A percentile compares a stretch with the other conserved stretches of the same genome.
phyloP scores from a whole-genome alignment of 2,797 vertebrate genomes.

The Mormyrops attenuatus region DNA sequence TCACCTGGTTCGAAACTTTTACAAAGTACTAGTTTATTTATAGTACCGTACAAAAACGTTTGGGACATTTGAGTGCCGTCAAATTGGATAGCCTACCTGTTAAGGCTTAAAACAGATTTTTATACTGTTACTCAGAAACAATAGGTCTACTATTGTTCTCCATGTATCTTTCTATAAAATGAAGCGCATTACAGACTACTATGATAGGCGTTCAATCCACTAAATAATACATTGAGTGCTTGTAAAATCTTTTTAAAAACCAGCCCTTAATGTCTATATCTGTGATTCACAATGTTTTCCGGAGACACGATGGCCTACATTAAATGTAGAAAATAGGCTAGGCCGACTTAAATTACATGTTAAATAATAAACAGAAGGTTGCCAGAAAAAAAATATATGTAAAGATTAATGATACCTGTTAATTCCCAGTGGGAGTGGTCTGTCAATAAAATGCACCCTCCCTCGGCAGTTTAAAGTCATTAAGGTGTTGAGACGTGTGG shows the following conservation, averaged over 20 bases:
- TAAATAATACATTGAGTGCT: not conserved
- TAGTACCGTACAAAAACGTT: not conserved
- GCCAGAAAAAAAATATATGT: not conserved
- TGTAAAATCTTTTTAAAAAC: not conserved
- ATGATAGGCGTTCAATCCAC: not conserved
- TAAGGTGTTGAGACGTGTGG: constrained; percentile 27
- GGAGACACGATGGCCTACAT: not conserved
- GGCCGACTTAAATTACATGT: not conserved
- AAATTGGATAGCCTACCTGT: not conserved
- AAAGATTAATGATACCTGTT: not conserved
- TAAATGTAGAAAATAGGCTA: not conserved
- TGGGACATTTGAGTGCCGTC: not conserved
- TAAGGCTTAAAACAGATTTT: not conserved
- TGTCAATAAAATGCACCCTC: constrained; percentile 15
- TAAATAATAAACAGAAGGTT: not conserved
- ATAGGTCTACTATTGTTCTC: not conserved
- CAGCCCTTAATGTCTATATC: not conserved
- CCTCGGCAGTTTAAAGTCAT: constrained; percentile 51
- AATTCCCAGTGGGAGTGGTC: constrained; percentile 22
- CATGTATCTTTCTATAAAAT: not conserved
- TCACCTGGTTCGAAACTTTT: not conserved
- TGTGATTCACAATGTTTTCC: not conserved
- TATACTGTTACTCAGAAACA: not conserved
- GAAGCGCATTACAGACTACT: not conserved
- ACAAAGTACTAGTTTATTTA: not conserved